Evolutionary conservation across 2,888 invertebrate species (phyloP), one percentile per base, ranked within the genome.

Genomic region (Timema podura): DNA sequence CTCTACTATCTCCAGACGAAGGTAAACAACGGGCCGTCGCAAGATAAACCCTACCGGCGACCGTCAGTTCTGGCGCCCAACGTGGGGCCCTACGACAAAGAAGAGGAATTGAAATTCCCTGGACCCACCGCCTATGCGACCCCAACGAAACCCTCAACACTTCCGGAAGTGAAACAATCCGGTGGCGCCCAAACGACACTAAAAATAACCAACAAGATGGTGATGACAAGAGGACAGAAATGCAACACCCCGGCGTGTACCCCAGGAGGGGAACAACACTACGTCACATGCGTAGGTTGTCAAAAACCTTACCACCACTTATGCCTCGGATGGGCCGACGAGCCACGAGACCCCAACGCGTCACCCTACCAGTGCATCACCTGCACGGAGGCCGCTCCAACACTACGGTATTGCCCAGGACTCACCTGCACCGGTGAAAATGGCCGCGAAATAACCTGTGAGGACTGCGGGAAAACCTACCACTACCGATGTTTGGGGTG

Each of bases 261-360:
- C 51, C n/a, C 51, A 49, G n/a, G n/a, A n/a, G 51, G 51, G n/a
- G 51, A 30, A 30, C 30, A 49, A 49, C 51, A 49, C 51, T 49
- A 13, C 51, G n/a, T 49, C 51, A 2, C 51, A 49, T 49, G 51
- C n/a, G 3, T n/a, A 13, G n/a, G n/a, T n/a, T 49, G 51, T n/a
- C 10, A 1, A n/a, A 13, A 10, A 10, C 10, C 11, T 49, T 49
- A 13, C n/a, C 51, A 49, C 51, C n/a, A n/a, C n/a, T 2, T 13
- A 49, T 49, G 51, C n/a, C 51, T 49, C 11, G 51, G 51, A 10
- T 49, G 51, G 51, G 51, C 2, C 10, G 51, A 49, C 51, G 51
- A 49, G 51, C 10, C 2, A 2, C 10, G 51, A 49, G n/a, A n/a
- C 11, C 51, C n/a, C 10, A 49, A 49, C 51, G 51, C 51, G 10